phyloP scores from a whole-genome alignment of 2,888 invertebrate species.

The Dorcus parallelipipedus region DNA sequence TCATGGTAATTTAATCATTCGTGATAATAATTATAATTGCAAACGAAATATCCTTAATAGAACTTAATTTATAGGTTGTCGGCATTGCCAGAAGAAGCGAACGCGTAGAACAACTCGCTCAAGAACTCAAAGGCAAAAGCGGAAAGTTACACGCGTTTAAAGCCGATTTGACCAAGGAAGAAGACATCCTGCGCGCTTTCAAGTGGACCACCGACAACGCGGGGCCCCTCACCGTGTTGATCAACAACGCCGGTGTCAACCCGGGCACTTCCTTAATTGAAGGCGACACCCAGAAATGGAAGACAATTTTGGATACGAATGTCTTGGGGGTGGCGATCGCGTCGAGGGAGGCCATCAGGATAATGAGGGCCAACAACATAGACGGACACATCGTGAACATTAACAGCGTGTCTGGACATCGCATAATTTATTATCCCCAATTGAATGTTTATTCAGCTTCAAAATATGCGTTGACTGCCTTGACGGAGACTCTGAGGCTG shows the following conservation, averaged over 20 bases:
- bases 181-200: constrained; percentile 3
- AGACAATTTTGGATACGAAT: constrained; percentile 9
- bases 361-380: constrained; percentile 9
- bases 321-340: constrained; percentile 5
- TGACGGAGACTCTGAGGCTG: constrained; percentile 1
- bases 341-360: constrained; percentile 6
- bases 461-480: not conserved
- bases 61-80: constrained; percentile 1
- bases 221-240: not conserved
- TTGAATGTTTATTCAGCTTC: constrained; percentile 1
- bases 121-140: not conserved
- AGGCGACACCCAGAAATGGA: constrained; percentile 8
- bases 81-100: constrained; percentile 4
- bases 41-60: no score
- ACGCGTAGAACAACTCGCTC: not conserved
- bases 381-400: constrained; percentile 14
- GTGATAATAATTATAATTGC: no score
- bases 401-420: constrained; percentile 8
- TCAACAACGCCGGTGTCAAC: constrained; percentile 10
- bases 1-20: no score
- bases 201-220: not conserved
- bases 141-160: not conserved
- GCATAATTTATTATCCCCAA: constrained; percentile 16
- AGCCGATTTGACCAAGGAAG: constrained; percentile 3
- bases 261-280: not conserved